Evolutionary conservation across 2,888 invertebrate genomes (phyloP), one percentile per base, ranked within the genome.

Genomic region (Drosophila mulleri): DNA sequence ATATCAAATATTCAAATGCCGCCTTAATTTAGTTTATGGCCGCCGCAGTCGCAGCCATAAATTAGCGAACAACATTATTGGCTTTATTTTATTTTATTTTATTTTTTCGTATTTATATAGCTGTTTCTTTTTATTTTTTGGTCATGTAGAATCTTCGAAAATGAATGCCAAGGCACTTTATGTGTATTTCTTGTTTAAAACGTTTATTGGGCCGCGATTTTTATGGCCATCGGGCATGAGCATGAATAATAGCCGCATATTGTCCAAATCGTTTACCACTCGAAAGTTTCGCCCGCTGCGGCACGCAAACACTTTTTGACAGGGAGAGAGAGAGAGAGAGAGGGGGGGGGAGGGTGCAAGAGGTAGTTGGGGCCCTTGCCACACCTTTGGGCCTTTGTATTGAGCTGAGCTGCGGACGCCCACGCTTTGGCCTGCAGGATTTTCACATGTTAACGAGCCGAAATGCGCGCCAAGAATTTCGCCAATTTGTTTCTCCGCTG

Each of bases 191-290:
- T 64, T 56, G 64, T 50, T 32, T 14, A 70, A 70, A 80, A 65
- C 71, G 67, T 71, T 82, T 74, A 64, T 72, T 85, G 80, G 75
- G 72, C 56, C 66, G 48, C 67, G 59, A 50, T 47, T 72, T 72
- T 86, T 76, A 80, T 78, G 78, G 78, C 80, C 72, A 63, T 41
- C 45, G 72, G 83, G 81, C 62, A 61, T 64, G 54, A 64, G 70
- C 68, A 64, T 83, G 79, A 83, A 83, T 83, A 82, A 83, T 87
- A 82, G 79, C 79, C 67, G 63, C 72, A 71, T 83, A 86, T 83
- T 83, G 82, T 86, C 82, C 87, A 75, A 78, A 82, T 54, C 70
- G 71, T 67, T 79, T 79, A 72, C 79, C 78, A 64, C 71, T 63
- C 45, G 50, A 67, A 78, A 78, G 52, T 61, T 58, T 61, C 35